Evolutionary conservation across 1,140 invertebrate genomes (phyloP).

Genomic region (Leptinotarsa texana): DNA sequence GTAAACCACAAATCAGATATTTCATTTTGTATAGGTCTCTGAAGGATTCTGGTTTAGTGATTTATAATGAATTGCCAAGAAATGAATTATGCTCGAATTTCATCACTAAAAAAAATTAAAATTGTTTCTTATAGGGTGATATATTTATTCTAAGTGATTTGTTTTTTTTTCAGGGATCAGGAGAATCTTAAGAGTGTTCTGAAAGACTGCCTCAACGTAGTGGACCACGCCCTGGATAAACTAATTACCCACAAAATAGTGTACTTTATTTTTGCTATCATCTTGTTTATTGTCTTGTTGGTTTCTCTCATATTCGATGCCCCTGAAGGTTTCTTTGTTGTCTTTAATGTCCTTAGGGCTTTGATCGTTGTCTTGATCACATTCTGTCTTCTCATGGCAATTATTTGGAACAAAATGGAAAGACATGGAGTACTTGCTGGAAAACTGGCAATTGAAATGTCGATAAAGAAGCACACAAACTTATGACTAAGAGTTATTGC

Average conservation of each 20-base stretch:
- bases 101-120: too few species aligned
- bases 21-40: too few species aligned
- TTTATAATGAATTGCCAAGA: too few species aligned
- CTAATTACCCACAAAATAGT: constrained; percentile 63
- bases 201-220: constrained; percentile 65
- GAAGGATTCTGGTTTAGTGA: too few species aligned
- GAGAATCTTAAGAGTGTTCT: constrained; percentile 56
- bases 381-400: constrained; percentile 75
- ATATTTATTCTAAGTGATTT: too few species aligned
- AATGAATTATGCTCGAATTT: too few species aligned
- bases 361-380: constrained; percentile 67
- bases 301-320: constrained; percentile 52
- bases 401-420: constrained; percentile 79
- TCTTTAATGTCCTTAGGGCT: constrained; percentile 62
- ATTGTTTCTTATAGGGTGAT: too few species aligned
- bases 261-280: constrained; percentile 62
- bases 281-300: constrained; percentile 56
- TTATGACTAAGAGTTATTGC: constrained; percentile 13
- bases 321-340: constrained; percentile 56
- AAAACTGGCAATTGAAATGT: constrained; percentile 62
- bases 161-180: constrained; percentile 22
- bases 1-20: too few species aligned
- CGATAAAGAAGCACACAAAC: constrained; percentile 36
- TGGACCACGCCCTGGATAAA: constrained; percentile 62
- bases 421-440: constrained; percentile 76